These are phyloP conservation scores for Epinotia ramella DNA, from an alignment of 2,888 invertebrate species.

Conservation along the genomic window DNA sequence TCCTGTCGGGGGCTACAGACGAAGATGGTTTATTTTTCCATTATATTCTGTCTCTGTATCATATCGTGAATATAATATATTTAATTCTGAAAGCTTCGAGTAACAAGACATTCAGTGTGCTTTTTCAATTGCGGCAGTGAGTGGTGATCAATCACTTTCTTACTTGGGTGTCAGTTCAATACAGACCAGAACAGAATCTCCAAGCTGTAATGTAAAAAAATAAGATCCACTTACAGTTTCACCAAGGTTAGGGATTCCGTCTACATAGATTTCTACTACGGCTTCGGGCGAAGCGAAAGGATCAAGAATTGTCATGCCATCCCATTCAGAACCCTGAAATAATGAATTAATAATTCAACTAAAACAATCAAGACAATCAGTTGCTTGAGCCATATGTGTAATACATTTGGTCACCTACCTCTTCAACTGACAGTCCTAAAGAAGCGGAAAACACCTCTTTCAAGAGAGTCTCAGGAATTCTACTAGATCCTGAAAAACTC, in stretches of 20 bases:
- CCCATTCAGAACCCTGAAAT: constrained; percentile 87
- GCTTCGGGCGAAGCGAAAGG: constrained; percentile 91
- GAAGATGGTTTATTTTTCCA: too few species aligned
- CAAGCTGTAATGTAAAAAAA: not conserved
- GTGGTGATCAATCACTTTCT: not conserved
- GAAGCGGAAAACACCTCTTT: constrained; percentile 90
- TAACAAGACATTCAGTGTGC: too few species aligned
- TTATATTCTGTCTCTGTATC: too few species aligned
- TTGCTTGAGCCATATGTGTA: not conserved
- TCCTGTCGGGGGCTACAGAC: too few species aligned
- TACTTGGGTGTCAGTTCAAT: not conserved
- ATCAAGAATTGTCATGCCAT: constrained; percentile 87
- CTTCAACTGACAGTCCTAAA: constrained; percentile 90
- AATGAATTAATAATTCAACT: constrained; percentile 37
- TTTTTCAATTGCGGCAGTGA: too few species aligned
- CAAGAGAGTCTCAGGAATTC: constrained; percentile 86
- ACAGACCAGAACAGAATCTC: too few species aligned
- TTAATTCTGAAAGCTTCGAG: too few species aligned
- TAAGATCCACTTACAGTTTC: constrained; percentile 65
- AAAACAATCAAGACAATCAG: not conserved
- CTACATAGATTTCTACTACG: constrained; percentile 88
- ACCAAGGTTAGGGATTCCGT: constrained; percentile 87
- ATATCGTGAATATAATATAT: too few species aligned
- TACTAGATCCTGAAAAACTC: constrained; percentile 87
- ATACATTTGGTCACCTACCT: constrained; percentile 72